Conservation (phyloP, 2,113 vertebrate species). For the Petrocephalus microphthalmus region DNA sequence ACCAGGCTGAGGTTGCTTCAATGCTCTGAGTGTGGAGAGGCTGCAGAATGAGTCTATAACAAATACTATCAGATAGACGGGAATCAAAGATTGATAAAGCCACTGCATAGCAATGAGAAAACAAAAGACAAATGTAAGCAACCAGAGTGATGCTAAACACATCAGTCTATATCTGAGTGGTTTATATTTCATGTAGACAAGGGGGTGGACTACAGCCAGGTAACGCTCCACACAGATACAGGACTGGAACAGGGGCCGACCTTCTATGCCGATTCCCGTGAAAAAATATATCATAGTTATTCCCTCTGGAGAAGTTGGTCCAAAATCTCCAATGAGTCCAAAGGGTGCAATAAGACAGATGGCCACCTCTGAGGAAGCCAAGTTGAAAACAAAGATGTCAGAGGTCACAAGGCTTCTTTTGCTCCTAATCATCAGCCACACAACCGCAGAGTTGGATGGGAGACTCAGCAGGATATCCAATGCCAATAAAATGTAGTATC, state of each 20-base stretch:
- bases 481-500: background rate
- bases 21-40: background rate
- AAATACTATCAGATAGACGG: background rate
- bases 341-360: background rate
- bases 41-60: conserved; percentile 5
- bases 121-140: background rate
- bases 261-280: background rate
- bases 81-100: too few relatives aligned
- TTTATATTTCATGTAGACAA: conserved; percentile 12
- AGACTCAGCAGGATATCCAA: background rate
- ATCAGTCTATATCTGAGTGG: background rate
- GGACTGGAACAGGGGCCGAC: background rate
- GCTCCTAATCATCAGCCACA: background rate
- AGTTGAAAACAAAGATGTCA: background rate
- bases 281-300: background rate
- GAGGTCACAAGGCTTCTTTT: background rate
- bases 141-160: background rate
- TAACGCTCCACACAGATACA: conserved; percentile 9
- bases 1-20: conserved; percentile 7
- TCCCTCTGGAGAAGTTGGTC: too few relatives aligned
- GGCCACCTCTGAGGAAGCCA: background rate
- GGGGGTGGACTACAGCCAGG: conserved; percentile 14
- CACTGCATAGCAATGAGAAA: too few relatives aligned
- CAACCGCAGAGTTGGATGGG: background rate
- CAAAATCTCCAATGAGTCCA: background rate